Conservation (phyloP, 2,797 vertebrate genomes). For the Cossypha dichroa region DNA sequence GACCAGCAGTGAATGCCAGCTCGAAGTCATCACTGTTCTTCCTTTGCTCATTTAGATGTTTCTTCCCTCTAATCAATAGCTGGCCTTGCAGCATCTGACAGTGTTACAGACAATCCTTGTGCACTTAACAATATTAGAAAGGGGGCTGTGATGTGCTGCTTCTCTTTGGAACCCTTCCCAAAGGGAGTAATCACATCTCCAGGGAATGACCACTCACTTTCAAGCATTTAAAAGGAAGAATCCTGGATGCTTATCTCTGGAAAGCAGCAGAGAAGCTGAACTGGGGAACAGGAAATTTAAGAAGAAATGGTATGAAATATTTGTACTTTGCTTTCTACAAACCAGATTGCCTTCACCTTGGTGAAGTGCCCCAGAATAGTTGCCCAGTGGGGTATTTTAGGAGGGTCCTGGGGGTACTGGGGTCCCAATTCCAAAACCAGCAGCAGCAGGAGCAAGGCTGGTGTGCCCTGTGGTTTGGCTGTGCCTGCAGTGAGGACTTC, state of each 20-base stretch:
- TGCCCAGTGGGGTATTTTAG: not conserved
- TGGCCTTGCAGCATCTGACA: not conserved
- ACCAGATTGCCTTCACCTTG: not conserved
- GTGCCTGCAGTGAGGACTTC: not conserved
- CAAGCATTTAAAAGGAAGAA: not conserved
- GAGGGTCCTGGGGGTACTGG: not conserved
- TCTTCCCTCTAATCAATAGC: not conserved
- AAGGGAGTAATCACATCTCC: not conserved
- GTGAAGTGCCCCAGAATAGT: not conserved
- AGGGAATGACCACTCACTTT: not conserved
- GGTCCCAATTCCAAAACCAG: not conserved
- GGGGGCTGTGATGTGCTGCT: not conserved
- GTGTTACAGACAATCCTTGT: not conserved
- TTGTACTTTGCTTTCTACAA: not conserved
- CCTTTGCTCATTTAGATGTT: not conserved
- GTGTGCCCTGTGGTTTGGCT: not conserved
- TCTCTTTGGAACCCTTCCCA: not conserved
- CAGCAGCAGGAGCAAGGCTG: not conserved
- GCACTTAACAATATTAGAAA: not conserved
- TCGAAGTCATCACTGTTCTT: not conserved
- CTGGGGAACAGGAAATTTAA: not conserved
- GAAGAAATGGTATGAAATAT: not conserved
- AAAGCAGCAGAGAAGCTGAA: not conserved
- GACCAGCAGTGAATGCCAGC: not conserved
- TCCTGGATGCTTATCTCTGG: not conserved